Evolutionary conservation across 2,888 invertebrate species (phyloP).

Genomic region (Smittia sp.): DNA sequence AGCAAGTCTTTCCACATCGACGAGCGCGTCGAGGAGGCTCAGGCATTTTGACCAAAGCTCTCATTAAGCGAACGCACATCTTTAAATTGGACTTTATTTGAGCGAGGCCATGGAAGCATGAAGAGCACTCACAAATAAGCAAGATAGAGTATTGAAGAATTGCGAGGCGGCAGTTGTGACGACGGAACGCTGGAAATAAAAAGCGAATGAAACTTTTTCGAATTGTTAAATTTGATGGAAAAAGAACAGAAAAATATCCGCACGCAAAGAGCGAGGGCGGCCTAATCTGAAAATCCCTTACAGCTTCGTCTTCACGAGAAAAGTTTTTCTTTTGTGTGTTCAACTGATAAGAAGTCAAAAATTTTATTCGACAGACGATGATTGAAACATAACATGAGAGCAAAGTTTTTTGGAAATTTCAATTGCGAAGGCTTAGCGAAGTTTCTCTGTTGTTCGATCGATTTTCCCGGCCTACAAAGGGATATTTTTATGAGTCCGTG

Average conservation of each 20-base stretch:
- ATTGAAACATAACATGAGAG: background rate
- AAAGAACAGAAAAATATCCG: background rate
- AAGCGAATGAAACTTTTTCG: background rate
- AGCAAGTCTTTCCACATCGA: too few relatives aligned
- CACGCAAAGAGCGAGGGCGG: background rate
- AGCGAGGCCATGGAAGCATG: too few relatives aligned
- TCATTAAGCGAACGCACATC: too few relatives aligned
- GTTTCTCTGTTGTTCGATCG: background rate
- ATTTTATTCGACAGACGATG: constrained; percentile 5
- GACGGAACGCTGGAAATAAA: background rate
- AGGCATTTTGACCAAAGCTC: too few relatives aligned
- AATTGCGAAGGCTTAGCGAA: background rate
- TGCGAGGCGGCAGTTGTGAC: background rate
- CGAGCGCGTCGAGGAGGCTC: too few relatives aligned
- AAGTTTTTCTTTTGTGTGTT: background rate
- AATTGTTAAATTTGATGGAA: constrained; percentile 9
- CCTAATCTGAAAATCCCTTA: constrained; percentile 4
- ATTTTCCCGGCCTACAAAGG: too few relatives aligned
- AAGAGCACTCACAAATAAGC: too few relatives aligned
- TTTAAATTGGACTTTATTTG: too few relatives aligned
- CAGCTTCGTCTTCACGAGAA: background rate
- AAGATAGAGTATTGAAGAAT: too few relatives aligned
- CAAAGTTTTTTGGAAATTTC: background rate
- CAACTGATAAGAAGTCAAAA: constrained; percentile 8
- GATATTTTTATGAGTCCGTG: background rate